Conservation (phyloP, 2,797 vertebrate species). For the Clarias laeviceps region DNA sequence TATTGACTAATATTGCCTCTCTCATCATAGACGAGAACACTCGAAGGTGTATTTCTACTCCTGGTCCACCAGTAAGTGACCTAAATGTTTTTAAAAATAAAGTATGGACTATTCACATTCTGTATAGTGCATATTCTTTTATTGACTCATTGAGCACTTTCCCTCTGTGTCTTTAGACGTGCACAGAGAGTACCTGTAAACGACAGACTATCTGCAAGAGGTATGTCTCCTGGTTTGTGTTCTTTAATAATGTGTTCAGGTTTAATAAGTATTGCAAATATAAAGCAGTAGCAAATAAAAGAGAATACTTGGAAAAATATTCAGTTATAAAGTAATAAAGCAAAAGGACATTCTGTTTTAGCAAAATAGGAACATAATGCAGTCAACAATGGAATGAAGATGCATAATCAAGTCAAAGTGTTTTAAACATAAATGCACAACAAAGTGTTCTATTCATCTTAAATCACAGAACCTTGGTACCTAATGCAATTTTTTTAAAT, state of each 20-base stretch:
- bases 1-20: not conserved
- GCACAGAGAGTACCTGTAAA: slow-evolving; percentile 73
- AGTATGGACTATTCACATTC: not conserved
- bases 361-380: not conserved
- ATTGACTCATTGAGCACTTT: not conserved
- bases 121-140: not conserved
- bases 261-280: not conserved
- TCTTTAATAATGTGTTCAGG: not conserved
- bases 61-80: slow-evolving; percentile 64
- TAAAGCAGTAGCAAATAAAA: not conserved
- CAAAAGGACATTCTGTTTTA: not conserved
- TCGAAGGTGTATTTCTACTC: slow-evolving; percentile 18
- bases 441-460: not conserved
- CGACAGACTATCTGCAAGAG: slow-evolving; percentile 81
- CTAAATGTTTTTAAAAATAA: not conserved
- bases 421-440: not conserved
- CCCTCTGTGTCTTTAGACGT: slow-evolving; percentile 62
- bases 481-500: not conserved
- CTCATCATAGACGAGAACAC: slow-evolving; percentile 43
- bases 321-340: not conserved
- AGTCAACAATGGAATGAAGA: not conserved
- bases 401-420: too few species aligned
- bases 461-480: not conserved
- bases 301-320: not conserved
- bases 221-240: slow-evolving; percentile 66